phyloP scores from a whole-genome alignment of 1,140 invertebrate genomes.

The Trachymyrmex septentrionalis region DNA sequence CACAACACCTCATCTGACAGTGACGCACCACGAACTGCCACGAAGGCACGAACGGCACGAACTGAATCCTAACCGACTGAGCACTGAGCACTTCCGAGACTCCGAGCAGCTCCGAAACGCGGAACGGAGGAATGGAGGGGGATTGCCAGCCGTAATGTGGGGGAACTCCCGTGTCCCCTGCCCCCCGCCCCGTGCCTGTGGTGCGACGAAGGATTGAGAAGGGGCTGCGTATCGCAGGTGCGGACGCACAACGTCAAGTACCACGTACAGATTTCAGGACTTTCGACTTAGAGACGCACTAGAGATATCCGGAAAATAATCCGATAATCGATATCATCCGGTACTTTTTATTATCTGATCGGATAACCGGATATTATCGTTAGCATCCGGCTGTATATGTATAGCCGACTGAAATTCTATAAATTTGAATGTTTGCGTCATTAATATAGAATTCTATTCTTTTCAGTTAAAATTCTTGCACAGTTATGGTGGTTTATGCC shows the following conservation, averaged over 20 bases:
- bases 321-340: too few relatives aligned
- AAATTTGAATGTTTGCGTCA: too few relatives aligned
- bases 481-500: too few relatives aligned
- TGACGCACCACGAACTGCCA: conserved; percentile 71
- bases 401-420: too few relatives aligned
- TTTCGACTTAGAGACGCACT: not conserved
- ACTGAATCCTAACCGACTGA: conserved; percentile 78
- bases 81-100: conserved; percentile 30
- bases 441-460: too few relatives aligned
- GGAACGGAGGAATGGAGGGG: conserved; percentile 50
- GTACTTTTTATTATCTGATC: too few relatives aligned
- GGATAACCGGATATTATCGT: too few relatives aligned
- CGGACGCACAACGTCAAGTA: conserved; percentile 24
- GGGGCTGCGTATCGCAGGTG: conserved; percentile 61
- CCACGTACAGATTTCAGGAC: conserved; percentile 28
- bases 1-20: conserved; percentile 69
- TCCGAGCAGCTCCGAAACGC: conserved; percentile 62
- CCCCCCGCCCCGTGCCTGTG: too few relatives aligned
- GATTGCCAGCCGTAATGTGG: conserved; percentile 22
- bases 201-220: conserved; percentile 12
- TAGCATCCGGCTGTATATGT: too few relatives aligned
- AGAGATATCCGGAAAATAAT: too few relatives aligned
- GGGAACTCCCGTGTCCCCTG: not conserved
- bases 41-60: conserved; percentile 53
- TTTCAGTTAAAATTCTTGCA: too few relatives aligned